Base-by-base conservation (phyloP, 2,888 invertebrate species). In the Heliconius aoede region DNA sequence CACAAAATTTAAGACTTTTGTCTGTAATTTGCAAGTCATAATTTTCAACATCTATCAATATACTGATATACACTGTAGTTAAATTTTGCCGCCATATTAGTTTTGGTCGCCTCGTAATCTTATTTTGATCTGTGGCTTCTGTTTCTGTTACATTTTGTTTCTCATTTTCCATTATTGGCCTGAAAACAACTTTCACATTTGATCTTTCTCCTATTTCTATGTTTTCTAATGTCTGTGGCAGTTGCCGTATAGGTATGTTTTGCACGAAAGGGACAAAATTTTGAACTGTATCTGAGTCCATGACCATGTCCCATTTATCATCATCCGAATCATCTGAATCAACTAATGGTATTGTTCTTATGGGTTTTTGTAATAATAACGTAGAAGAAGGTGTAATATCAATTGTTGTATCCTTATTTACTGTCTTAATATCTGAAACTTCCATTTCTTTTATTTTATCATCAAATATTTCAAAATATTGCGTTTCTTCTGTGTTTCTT, bases 31-130 rank as follows among this genome's bases (percentile, higher is more conserved):
- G 78, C 3, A 94, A n/a, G 18, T 85, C 78, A 73, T 94, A 95
- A 3, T 84, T 75, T 30, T 90, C 87, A 0, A 88, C 87, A 0
- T 89, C 90, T 1, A 90, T 86, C 11, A 94, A 76, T 76, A 95
- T 91, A 85, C 92, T 93, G 0, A 94, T 79, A 1, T 81, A 83
- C 0, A 94, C 86, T 0, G 77, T 75, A 0, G 77, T 82, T 77
- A 86, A 88, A 32, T 86, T 89, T 79, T 95, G 94, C 2, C 86
- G 81, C 95, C 95, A 95, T 21, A 84, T 61, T n/a, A 91, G 21
- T 81, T 87, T 90, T 0, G 93, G 93, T 77, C 85, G 89, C 32
- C 90, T 84, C 0, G 82, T 61, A 4, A 73, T 77, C 40, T 58
- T 75, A 62, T 26, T 26, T 26, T 78, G 40, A 64, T 26, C 80